Percentiles rank a stretch among this genome's conserved stretches.
These are phyloP conservation scores for Silurus lanzhouensis DNA, from an alignment of 2,797 vertebrate species.

Conservation along the genomic window DNA sequence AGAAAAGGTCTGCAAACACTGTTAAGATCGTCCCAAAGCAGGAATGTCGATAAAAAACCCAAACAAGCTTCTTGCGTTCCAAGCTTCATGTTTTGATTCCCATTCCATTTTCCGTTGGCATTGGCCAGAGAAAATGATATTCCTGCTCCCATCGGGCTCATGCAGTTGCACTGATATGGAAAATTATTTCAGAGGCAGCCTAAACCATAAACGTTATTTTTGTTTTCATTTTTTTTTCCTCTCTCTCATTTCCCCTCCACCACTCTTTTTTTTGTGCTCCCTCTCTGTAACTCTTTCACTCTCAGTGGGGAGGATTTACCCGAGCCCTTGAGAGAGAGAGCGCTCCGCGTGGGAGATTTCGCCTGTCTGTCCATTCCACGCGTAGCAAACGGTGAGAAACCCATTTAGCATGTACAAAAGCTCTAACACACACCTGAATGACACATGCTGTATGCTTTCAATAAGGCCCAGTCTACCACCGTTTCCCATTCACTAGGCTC, in stretches of 20 bases:
- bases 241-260: conserved; percentile 8
- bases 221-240: conserved; percentile 49
- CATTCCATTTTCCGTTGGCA: conserved; percentile 71
- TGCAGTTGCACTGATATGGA: conserved; percentile 72
- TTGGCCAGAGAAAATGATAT: conserved; percentile 75
- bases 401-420: conserved; percentile 59
- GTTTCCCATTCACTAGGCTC: conserved; percentile 53
- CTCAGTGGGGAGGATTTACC: conserved; percentile 56
- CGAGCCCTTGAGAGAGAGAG: conserved; percentile 55
- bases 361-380: conserved; percentile 55
- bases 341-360: conserved; percentile 50
- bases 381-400: conserved; percentile 56
- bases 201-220: conserved; percentile 74
- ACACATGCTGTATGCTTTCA: conserved; percentile 55
- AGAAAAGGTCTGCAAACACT: conserved; percentile 47
- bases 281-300: conserved; percentile 53
- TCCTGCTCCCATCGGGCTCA: conserved; percentile 71
- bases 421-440: conserved; percentile 58
- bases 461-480: conserved; percentile 47
- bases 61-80: conserved; percentile 39
- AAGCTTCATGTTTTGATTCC: conserved; percentile 52
- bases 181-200: conserved; percentile 73
- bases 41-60: conserved; percentile 49
- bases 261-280: conserved; percentile 14
- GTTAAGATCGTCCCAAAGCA: conserved; percentile 24